A percentile compares a stretch with the other conserved stretches of the same genome.
Conservation (phyloP, 1,140 invertebrate species). For the Sminthurides bifidus region DNA sequence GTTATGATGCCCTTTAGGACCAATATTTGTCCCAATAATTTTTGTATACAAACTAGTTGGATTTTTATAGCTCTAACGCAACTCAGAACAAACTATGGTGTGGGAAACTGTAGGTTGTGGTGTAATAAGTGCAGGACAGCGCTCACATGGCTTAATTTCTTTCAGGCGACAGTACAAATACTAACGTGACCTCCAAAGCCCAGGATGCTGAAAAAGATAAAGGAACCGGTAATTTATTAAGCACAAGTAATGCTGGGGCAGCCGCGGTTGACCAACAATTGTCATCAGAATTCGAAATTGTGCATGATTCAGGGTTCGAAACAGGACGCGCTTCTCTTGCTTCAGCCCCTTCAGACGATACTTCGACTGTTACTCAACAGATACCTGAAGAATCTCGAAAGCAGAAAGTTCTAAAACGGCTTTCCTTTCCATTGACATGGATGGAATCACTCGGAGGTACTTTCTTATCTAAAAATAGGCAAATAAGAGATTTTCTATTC, state of each 20-base stretch:
- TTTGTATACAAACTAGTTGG: too few species aligned
- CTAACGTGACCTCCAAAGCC: neutral
- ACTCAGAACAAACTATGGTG: too few species aligned
- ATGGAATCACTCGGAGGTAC: conserved; percentile 48
- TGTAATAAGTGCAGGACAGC: neutral
- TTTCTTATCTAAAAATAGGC: neutral
- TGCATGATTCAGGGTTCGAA: conserved; percentile 19
- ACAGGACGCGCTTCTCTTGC: conserved; percentile 15
- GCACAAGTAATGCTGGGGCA: neutral
- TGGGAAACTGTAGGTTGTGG: too few species aligned
- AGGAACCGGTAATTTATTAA: too few species aligned
- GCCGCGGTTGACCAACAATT: neutral
- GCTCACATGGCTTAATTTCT: neutral
- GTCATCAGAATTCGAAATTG: conserved; percentile 2
- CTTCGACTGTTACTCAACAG: conserved; percentile 5
- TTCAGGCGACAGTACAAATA: conserved; percentile 2
- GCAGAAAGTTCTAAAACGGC: conserved; percentile 61
- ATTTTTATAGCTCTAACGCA: too few species aligned
- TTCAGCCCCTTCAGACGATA: neutral
- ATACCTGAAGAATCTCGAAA: conserved; percentile 29
- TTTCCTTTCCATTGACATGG: conserved; percentile 83
- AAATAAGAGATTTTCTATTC: neutral
- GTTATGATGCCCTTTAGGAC: too few species aligned
- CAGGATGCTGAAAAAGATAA: neutral
- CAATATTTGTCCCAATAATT: too few species aligned